Base-by-base conservation (phyloP, 1,140 invertebrate species). In the Phymorhynchus buccinoides region DNA sequence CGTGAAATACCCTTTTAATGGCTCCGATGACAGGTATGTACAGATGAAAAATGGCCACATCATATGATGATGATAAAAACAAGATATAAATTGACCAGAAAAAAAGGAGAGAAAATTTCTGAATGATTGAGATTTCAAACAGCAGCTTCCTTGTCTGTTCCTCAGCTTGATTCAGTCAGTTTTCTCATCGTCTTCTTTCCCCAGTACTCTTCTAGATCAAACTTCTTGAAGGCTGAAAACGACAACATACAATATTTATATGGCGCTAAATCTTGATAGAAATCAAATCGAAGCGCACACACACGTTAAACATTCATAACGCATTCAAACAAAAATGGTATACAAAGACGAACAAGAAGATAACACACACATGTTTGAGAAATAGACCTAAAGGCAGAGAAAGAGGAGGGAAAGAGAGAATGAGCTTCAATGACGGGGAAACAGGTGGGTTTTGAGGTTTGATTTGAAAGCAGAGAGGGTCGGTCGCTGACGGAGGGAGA, bases 131-230 rank as follows among this genome's bases (percentile, higher is more conserved):
- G 48, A 62, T 62, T 62, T 62, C 18, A 62, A 27, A 62, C 56
- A 62, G 56, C 14, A 22, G 22, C n/a, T 62, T 62, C 6, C 56
- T 2, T 62, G 18, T 62, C 56, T 62, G 18, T 62, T 14, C 56
- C 81, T 86, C 85, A 86, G 71, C 85, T 86, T 37, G 82, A 66
- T 30, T 78, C 41, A 7, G 82, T 86, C n/a, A 83, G 56, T 22
- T 62, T 18, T 14, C 37, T 73, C 66, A 87, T 77, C 68, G 86
- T 87, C 68, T 86, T 85, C 30, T 86, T 79, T 68, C 88, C 89
- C 87, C 88, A 89, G 78, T 86, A 90, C 68, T 52, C 52, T 66
- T 86, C 88, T 77, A 90, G 84, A 80, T 90, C 89, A 88, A 90
- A 90, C 41, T 88, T 78, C 42, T 88, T 86, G 84, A 89, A 90